Percentiles rank a stretch among this genome's conserved stretches.
These are phyloP conservation scores for Xenops minutus DNA, from an alignment of 2,797 vertebrate genomes.

Conservation along the genomic window DNA sequence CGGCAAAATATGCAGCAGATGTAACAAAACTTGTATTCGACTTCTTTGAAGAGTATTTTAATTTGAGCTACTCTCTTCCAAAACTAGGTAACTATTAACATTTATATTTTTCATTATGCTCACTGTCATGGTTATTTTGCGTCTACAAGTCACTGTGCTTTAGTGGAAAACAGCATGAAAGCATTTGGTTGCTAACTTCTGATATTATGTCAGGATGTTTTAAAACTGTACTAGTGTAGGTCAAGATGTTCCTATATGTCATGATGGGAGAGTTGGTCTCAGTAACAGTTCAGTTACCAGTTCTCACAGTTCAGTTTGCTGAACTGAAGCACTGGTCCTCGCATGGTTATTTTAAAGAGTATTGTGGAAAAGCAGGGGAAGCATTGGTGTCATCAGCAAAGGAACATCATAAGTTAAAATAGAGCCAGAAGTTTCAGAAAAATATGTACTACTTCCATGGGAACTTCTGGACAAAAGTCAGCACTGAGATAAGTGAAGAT, in stretches of 20 bases:
- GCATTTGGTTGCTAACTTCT: background rate
- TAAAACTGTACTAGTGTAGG: background rate
- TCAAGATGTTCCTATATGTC: background rate
- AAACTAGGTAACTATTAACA: slow-evolving; percentile 85
- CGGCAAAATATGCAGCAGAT: slow-evolving; percentile 86
- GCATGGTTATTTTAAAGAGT: background rate
- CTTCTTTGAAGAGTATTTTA: slow-evolving; percentile 91
- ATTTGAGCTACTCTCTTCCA: slow-evolving; percentile 86
- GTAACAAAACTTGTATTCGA: slow-evolving; percentile 86
- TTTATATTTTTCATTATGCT: background rate
- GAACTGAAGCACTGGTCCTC: background rate
- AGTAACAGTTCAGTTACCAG: background rate
- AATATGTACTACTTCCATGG: background rate
- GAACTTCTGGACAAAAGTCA: background rate
- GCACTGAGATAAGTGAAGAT: slow-evolving; percentile 5
- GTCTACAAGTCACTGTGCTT: background rate
- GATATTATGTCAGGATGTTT: background rate
- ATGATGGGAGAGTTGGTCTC: background rate
- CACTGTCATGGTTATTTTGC: background rate
- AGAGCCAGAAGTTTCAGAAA: slow-evolving; percentile 4
- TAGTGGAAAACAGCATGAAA: background rate
- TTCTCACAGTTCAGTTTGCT: background rate
- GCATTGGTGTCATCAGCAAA: background rate
- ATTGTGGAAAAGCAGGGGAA: background rate
- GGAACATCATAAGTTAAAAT: background rate